Conservation (phyloP, 2,797 vertebrate species). For the Ptychobarbus kaznakovi region DNA sequence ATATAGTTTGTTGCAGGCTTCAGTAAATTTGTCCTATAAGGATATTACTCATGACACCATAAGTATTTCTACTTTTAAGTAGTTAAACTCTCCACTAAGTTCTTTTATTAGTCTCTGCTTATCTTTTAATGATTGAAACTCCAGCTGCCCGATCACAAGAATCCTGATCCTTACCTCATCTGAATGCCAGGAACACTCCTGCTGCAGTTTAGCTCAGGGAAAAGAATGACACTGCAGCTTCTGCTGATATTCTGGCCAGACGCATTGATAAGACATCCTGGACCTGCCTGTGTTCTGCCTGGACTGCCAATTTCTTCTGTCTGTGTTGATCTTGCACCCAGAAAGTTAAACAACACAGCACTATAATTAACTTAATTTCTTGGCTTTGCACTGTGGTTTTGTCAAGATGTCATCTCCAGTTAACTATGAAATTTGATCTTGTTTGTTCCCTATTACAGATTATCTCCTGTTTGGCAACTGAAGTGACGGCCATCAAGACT, state of each 20-base stretch:
- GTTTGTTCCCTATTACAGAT: slow-evolving; percentile 52
- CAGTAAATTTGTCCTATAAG: not conserved
- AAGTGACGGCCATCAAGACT: slow-evolving; percentile 11
- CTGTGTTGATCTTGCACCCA: slow-evolving; percentile 39
- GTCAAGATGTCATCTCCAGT: slow-evolving; percentile 36
- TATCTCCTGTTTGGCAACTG: slow-evolving; percentile 18
- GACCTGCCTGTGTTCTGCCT: slow-evolving; percentile 21
- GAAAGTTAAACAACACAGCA: slow-evolving; percentile 24
- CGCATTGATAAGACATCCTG: slow-evolving; percentile 46
- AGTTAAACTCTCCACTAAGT: slow-evolving; percentile 14
- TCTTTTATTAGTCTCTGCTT: slow-evolving; percentile 31
- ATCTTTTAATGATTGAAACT: slow-evolving; percentile 59
- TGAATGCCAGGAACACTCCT: slow-evolving; percentile 22
- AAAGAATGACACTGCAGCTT: slow-evolving; percentile 38
- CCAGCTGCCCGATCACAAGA: slow-evolving; percentile 33
- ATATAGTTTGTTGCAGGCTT: not conserved
- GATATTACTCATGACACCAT: not conserved
- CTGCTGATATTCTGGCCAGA: slow-evolving; percentile 45
- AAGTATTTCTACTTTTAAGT: not conserved
- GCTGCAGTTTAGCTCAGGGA: slow-evolving; percentile 18
- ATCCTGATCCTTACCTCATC: slow-evolving; percentile 22
- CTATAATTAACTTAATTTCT: slow-evolving; percentile 43
- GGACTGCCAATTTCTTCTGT: slow-evolving; percentile 38
- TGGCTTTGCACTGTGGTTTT: slow-evolving; percentile 35
- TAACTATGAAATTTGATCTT: slow-evolving; percentile 32